Base-by-base conservation (phyloP, 2,113 vertebrate genomes). In the Ceuthmochares aereus region DNA sequence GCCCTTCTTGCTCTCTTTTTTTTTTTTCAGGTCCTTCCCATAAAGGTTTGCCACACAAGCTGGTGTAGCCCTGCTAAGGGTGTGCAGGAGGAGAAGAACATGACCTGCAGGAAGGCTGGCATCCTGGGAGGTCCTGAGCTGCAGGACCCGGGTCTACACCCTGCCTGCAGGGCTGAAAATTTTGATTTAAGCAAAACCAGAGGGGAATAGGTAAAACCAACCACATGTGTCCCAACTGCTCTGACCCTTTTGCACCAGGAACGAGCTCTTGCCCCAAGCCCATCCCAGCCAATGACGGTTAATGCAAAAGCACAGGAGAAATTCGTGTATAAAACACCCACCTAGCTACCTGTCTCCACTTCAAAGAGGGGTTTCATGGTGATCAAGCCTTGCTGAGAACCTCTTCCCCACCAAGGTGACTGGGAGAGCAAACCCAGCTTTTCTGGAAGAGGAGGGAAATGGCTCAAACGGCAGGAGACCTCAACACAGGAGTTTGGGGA, bases 151-250 rank as follows among this genome's bases (percentile, higher is more conserved):
- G 68, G 22, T 11, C 43, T 87, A 27, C 40, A 21, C 12, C 10
- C 40, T 16, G 6, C 13, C 43, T 23, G 14, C 70, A 67, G 58
- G 34, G 32, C 30, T 29, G 26, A 84, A 45, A 3, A 4, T 55
- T 4, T 26, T 49, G 20, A 20, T 60, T 70, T 37, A 26, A 29
- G 30, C 56, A 54, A 62, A 66, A 34, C 32, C 49, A 37, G 29
- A 37, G 10, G 4, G 21, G 3, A 55, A 23, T 16, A 45, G 43
- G 17, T 45, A 45, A 45, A 13, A 59, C 25, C 32, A 15, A 4
- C 12, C 10, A 23, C 42, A 7, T 0, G 7, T 56, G 20, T 58
- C 55, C 59, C 32, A 9, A 2, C 9, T 8, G 15, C 37, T 42
- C 42, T 1, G 1, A 55, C 3, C 26, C 52, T 26, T 54, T 54